Conservation (phyloP, 2,888 invertebrate species). For the Epiperipatus broadwayi region DNA sequence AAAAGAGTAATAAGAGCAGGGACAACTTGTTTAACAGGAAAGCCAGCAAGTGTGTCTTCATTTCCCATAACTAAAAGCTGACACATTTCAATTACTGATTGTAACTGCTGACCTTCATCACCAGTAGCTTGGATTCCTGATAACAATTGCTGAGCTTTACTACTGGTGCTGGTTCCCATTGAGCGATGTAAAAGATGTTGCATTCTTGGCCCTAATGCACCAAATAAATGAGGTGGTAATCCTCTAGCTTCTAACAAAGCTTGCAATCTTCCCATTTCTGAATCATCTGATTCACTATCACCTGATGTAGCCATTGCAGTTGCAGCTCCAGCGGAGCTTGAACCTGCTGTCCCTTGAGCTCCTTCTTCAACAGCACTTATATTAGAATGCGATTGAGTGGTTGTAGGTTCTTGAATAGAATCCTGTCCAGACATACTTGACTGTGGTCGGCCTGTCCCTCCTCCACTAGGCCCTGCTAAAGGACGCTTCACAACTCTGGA, state of each 20-base stretch:
- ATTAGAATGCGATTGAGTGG: too few relatives aligned
- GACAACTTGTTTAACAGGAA: conserved; percentile 92
- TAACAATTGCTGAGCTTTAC: conserved; percentile 78
- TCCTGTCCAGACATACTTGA: conserved; percentile 17
- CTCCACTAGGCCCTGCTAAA: conserved; percentile 18
- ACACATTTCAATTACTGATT: conserved; percentile 94
- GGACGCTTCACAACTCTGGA: conserved; percentile 31
- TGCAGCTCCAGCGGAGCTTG: conserved; percentile 19
- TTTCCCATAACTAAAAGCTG: conserved; percentile 97
- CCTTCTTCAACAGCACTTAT: conserved; percentile 21
- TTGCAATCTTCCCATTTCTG: conserved; percentile 83
- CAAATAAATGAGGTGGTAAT: conserved; percentile 85
- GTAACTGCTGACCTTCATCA: conserved; percentile 85
- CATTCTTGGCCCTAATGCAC: conserved; percentile 86
- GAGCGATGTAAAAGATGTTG: conserved; percentile 83
- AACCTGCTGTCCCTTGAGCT: conserved; percentile 14
- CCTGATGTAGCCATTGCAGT: conserved; percentile 31
- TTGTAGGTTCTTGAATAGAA: conserved; percentile 16
- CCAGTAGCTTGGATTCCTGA: conserved; percentile 77
- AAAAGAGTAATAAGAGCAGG: conserved; percentile 78
- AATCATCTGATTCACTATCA: conserved; percentile 55
- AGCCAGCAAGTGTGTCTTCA: conserved; percentile 92
- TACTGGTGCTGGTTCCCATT: conserved; percentile 64
- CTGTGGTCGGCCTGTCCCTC: conserved; percentile 17
- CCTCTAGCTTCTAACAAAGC: conserved; percentile 84